Conservation (phyloP, 2,113 vertebrate species). For the Dicrurus megarhynchus region DNA sequence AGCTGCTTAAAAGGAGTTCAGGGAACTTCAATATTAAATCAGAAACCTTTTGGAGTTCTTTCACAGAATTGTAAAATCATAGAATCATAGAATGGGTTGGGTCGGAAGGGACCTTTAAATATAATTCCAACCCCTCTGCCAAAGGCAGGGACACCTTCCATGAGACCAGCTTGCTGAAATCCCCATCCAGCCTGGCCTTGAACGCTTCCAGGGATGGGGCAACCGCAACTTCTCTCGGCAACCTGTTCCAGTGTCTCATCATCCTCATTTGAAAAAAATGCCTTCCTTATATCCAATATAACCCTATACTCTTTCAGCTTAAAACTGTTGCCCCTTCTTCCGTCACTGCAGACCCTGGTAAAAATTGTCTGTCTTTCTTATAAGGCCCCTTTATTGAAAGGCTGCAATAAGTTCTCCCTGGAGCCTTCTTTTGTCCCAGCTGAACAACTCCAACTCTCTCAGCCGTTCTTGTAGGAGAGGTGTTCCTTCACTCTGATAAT, state of each 20-base stretch:
- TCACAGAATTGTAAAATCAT: background rate
- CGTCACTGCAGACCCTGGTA: background rate
- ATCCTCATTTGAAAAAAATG: background rate
- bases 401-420: background rate
- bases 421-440: background rate
- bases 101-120: background rate
- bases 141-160: background rate
- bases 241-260: background rate
- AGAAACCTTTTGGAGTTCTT: background rate
- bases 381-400: background rate
- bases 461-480: background rate
- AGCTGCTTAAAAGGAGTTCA: background rate
- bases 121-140: background rate
- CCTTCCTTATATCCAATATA: background rate
- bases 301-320: background rate
- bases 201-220: background rate
- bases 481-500: background rate
- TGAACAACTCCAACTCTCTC: background rate
- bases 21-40: background rate
- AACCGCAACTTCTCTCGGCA: background rate
- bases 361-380: background rate
- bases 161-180: background rate
- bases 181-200: background rate
- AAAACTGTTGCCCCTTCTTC: background rate
- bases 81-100: background rate